phyloP scores from a whole-genome alignment of 37 sponge, comb jelly and placozoan species.

The Ephydatia muelleri region DNA sequence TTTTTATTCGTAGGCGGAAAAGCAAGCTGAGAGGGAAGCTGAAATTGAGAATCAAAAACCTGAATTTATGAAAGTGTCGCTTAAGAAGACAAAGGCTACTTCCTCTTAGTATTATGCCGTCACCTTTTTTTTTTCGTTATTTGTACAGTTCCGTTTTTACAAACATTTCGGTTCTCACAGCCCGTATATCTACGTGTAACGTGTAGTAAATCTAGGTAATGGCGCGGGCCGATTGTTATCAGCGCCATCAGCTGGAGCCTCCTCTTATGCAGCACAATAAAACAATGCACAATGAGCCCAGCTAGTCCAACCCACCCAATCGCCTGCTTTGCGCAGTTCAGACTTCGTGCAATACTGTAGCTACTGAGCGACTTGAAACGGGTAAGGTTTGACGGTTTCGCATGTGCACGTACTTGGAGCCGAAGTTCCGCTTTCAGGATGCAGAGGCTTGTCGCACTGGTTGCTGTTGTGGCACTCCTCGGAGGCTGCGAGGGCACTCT shows the following conservation, averaged over 20 bases:
- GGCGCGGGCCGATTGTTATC: neutral
- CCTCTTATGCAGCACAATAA: neutral
- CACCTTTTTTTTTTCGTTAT: neutral
- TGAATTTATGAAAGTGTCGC: constrained; percentile 72
- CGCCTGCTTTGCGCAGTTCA: too few species aligned
- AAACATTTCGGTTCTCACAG: too few species aligned
- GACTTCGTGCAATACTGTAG: too few species aligned
- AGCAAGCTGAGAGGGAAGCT: constrained; percentile 6
- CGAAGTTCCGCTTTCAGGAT: neutral
- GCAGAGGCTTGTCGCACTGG: neutral
- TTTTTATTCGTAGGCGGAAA: constrained; percentile 44
- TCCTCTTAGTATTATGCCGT: neutral
- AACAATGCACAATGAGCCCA: neutral
- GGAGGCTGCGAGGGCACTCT: neutral
- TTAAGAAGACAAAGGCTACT: constrained; percentile 34
- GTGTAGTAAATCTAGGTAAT: neutral
- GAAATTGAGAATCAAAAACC: constrained; percentile 53
- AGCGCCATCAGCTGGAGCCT: neutral
- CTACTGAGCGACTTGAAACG: too few species aligned
- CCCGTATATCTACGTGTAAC: too few species aligned
- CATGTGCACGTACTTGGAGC: too few species aligned
- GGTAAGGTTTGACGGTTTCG: too few species aligned
- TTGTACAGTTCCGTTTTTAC: too few species aligned
- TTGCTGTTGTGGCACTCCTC: neutral
- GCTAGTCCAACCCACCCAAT: neutral